Conservation (phyloP, 2,113 vertebrate species). For the Dicaeum eximium region DNA sequence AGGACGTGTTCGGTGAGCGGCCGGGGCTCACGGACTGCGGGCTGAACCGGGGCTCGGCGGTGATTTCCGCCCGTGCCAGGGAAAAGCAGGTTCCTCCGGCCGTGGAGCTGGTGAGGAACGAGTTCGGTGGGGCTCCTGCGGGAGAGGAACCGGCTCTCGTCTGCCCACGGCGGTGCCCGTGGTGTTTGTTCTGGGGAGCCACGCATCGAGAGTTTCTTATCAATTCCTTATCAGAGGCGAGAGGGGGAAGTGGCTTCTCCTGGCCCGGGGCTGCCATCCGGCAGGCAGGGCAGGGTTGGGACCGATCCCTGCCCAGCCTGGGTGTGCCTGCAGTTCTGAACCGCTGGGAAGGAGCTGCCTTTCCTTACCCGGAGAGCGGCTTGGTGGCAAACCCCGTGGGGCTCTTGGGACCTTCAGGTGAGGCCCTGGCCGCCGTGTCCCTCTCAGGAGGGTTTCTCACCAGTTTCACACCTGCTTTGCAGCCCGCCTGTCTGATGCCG, state of each 20-base stretch:
- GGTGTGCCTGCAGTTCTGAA: neutral
- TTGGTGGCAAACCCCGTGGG: rapidly evolving
- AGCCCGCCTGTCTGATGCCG: constrained; percentile 74
- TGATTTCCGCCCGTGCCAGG: rapidly evolving
- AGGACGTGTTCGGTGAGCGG: neutral
- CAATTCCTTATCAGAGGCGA: neutral
- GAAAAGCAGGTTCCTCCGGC: neutral
- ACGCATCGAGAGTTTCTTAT: neutral
- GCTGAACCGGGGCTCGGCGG: neutral
- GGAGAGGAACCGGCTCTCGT: neutral
- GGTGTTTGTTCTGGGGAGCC: neutral
- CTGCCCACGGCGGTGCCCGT: neutral
- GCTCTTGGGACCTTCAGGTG: neutral
- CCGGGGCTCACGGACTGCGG: rapidly evolving
- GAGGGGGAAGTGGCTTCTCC: neutral
- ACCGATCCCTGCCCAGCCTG: neutral
- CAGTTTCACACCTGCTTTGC: rapidly evolving
- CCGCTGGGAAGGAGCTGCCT: neutral
- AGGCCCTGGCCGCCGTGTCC: rapidly evolving
- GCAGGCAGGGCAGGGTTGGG: neutral
- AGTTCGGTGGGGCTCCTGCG: neutral
- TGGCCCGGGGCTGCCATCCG: neutral
- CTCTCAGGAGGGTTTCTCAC: neutral
- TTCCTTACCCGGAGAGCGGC: too few species aligned
- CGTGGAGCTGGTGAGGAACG: neutral